Percentiles rank a stretch among this genome's conserved stretches.
Evolutionary conservation across 2,797 vertebrate species (phyloP).

Genomic region (Ceyx erithaca): DNA sequence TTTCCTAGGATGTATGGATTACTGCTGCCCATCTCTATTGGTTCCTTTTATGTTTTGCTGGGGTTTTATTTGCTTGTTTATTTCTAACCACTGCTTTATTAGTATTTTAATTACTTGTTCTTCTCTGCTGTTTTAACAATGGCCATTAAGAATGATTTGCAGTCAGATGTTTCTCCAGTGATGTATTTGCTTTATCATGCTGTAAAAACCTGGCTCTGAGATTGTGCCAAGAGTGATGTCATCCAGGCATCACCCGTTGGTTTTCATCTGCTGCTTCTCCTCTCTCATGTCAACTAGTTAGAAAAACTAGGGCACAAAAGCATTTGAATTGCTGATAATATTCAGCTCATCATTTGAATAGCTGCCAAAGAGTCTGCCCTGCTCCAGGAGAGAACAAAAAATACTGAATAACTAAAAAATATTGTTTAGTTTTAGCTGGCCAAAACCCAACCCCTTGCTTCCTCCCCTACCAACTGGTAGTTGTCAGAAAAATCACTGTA

Average conservation of each 20-base stretch:
- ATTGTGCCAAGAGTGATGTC: slow-evolving; percentile 39
- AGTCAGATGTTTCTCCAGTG: slow-evolving; percentile 43
- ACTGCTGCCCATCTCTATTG: background rate
- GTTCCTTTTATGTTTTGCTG: background rate
- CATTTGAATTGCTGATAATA: background rate
- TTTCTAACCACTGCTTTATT: background rate
- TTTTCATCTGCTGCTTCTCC: slow-evolving; percentile 23
- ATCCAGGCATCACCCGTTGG: background rate
- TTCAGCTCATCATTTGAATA: background rate
- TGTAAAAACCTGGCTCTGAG: slow-evolving; percentile 48
- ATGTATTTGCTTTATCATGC: slow-evolving; percentile 40
- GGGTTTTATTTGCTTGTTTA: background rate
- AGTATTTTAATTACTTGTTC: background rate
- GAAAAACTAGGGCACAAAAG: background rate
- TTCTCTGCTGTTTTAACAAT: slow-evolving; percentile 29
- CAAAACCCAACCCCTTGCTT: background rate
- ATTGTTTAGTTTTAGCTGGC: background rate
- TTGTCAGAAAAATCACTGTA: background rate
- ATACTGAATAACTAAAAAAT: background rate
- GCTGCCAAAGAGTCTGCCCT: background rate
- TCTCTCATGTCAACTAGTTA: slow-evolving; percentile 31
- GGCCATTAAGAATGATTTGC: slow-evolving; percentile 40
- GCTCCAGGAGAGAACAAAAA: background rate
- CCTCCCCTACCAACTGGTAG: background rate
- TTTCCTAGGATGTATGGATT: background rate